Evolutionary conservation across 2,888 invertebrate genomes (phyloP), one percentile per base, ranked within the genome.

Genomic region (Acronicta psi): DNA sequence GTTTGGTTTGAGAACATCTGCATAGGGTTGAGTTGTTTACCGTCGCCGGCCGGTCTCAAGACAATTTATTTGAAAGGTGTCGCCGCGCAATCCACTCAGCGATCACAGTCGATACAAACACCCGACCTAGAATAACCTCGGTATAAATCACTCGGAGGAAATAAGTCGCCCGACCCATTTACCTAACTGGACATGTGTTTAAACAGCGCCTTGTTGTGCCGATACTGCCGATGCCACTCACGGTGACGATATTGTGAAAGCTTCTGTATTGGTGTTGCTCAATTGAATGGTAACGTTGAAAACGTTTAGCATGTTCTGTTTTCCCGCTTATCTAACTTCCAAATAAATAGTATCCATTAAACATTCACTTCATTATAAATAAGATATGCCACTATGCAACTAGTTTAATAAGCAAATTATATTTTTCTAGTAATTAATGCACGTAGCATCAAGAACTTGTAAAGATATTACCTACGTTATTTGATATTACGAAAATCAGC

Each of bases 11-110:
- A 78, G 82, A 84, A 86, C 84, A 90, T 92, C 91, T 92, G 92
- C 93, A 92, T 92, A 87, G 85, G 81, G 85, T 85, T 80, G 88
- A 88, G 85, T 90, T 92, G 93, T 93, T 93, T 93, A 93, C 92
- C 82, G 86, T 82, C 85, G 82, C 84, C 77, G 81, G 82, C 68
- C 79, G 87, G 89, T 91, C 90, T 92, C 94, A 86, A 86, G 88
- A 93, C 94, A 94, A 94, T 94, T 91, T 93, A 88, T 92, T 93
- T 93, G 92, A 94, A 92, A 94, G 94, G 93, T 92, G 92, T 93
- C 91, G 86, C 82, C 74, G 85, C 81, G 91, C 92, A 93, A 93
- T 93, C 91, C 92, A 91, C 93, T 92, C 87, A 84, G 80, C 87
- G 83, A 89, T 86, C 87, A 83, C 78, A 72, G 63, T 75, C 83